These are phyloP conservation scores for Ormyrus pomaceus DNA, from an alignment of 2,888 invertebrate genomes.

Conservation along the genomic window DNA sequence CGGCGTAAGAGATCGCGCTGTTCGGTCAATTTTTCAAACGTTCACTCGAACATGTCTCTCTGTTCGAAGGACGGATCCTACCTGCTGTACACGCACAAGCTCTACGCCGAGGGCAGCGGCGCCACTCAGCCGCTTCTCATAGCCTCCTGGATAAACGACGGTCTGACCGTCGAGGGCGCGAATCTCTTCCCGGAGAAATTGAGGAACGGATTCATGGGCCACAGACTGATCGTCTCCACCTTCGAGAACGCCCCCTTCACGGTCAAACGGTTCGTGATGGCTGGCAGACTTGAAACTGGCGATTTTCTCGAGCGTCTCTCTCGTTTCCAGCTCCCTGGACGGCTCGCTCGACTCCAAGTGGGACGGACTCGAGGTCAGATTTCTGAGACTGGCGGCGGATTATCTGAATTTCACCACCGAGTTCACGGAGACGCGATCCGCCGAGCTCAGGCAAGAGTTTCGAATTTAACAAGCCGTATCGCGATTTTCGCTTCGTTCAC, in stretches of 20 bases:
- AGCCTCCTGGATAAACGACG: constrained; percentile 83
- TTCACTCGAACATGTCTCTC: background rate
- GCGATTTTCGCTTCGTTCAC: constrained; percentile 61
- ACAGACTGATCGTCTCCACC: constrained; percentile 83
- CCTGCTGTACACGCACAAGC: constrained; percentile 85
- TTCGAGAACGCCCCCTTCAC: constrained; percentile 86
- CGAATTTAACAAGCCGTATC: background rate
- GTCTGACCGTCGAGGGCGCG: constrained; percentile 77
- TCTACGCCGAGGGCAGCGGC: constrained; percentile 85
- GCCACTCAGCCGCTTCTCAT: constrained; percentile 82
- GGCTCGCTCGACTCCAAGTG: constrained; percentile 78
- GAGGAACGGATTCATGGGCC: constrained; percentile 83
- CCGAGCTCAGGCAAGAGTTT: constrained; percentile 72
- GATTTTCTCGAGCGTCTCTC: background rate
- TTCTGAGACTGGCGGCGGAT: constrained; percentile 80
- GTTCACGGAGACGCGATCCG: constrained; percentile 79
- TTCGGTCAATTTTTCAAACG: no score
- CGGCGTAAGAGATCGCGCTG: constrained; percentile 57
- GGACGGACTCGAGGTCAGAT: constrained; percentile 87
- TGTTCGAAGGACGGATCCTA: constrained; percentile 80
- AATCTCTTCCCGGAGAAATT: constrained; percentile 85
- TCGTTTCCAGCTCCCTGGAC: constrained; percentile 49
- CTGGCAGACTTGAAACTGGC: background rate
- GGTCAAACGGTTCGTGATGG: constrained; percentile 78
- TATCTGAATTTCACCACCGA: constrained; percentile 85